Base-by-base conservation (phyloP, 2,888 invertebrate genomes). In the Apomyelois bistriatella region DNA sequence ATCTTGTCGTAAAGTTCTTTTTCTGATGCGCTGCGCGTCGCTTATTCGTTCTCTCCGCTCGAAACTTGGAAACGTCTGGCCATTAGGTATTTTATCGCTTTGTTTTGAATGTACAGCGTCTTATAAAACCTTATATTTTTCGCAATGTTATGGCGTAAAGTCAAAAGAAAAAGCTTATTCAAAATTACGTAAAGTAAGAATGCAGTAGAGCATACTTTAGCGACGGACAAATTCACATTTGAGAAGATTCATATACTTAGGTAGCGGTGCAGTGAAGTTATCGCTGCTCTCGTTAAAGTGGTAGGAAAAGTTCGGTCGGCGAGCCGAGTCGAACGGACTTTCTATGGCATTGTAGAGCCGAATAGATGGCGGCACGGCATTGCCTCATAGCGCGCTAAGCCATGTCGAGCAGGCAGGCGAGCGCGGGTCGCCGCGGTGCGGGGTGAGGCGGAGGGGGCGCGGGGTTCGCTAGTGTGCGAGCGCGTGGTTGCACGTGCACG, bases 1-100 rank as follows among this genome's bases (percentile, higher is more conserved):
- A 90, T 90, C 90, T 89, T 77, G 90, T 89, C 89, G 88, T 90
- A 89, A 89, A 90, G 89, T 89, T 90, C 90, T 90, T 90, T 89
- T 90, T 90, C 89, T 90, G 89, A 88, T 86, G 87, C 88, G 84
- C 86, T 78, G 73, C 86, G 85, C 82, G 85, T 83, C 83, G 85
- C 82, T 82, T 80, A 81, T 82, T 82, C 80, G 82, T 85, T 82
- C 85, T 85, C 85, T 81, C 77, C 77, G 85, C 76, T 85, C 68
- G 82, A 85, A 88, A 89, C 88, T 87, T 84, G 87, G 78, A 83
- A 85, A 82, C 80, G 84, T 83, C 83, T 78, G 86, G 83, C 85
- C 82, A 87, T 85, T 82, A 87, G n/a, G n/a, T 88, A 87, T 88
- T 89, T 89, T 86, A 89, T 89, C 81, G 79, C 82, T n/a, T n/a